Evolutionary conservation across 2,797 vertebrate genomes (phyloP).

Genomic region (Huso huso): DNA sequence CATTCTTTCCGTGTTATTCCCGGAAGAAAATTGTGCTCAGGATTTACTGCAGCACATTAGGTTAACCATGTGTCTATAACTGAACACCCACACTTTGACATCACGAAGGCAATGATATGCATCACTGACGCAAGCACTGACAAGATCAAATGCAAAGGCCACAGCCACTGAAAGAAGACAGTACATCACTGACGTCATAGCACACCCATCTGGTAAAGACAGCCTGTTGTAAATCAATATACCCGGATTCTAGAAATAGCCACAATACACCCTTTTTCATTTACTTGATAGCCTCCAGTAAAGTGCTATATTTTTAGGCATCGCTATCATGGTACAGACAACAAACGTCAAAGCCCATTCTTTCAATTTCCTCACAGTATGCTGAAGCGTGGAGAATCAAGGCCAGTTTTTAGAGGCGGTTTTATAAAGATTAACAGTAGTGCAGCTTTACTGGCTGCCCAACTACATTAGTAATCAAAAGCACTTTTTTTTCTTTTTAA

Average conservation of each 20-base stretch:
- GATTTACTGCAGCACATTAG: slow-evolving; percentile 58
- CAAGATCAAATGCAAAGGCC: slow-evolving; percentile 73
- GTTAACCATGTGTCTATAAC: slow-evolving; percentile 48
- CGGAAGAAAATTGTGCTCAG: slow-evolving; percentile 40
- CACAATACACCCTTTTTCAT: slow-evolving; percentile 32
- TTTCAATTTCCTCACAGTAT: not conserved
- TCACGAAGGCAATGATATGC: slow-evolving; percentile 60
- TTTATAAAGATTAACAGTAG: too few relatives aligned
- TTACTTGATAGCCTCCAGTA: slow-evolving; percentile 27
- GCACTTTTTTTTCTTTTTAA: too few relatives aligned
- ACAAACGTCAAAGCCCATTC: not conserved
- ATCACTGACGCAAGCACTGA: slow-evolving; percentile 72
- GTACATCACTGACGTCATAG: slow-evolving; percentile 35
- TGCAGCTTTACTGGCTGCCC: too few relatives aligned
- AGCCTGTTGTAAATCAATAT: slow-evolving; percentile 48
- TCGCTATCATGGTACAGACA: slow-evolving; percentile 17
- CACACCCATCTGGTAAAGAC: slow-evolving; percentile 36
- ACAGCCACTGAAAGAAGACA: slow-evolving; percentile 42
- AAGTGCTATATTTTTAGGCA: slow-evolving; percentile 32
- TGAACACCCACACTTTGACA: slow-evolving; percentile 75
- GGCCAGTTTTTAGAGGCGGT: too few relatives aligned
- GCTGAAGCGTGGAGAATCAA: too few relatives aligned
- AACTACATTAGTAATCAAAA: too few relatives aligned
- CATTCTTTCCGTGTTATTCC: slow-evolving; percentile 44
- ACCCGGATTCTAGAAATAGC: slow-evolving; percentile 47